Evolutionary conservation across 2,888 invertebrate species (phyloP), one percentile per base, ranked within the genome.

Genomic region (Tetrapedia diversipes): DNA sequence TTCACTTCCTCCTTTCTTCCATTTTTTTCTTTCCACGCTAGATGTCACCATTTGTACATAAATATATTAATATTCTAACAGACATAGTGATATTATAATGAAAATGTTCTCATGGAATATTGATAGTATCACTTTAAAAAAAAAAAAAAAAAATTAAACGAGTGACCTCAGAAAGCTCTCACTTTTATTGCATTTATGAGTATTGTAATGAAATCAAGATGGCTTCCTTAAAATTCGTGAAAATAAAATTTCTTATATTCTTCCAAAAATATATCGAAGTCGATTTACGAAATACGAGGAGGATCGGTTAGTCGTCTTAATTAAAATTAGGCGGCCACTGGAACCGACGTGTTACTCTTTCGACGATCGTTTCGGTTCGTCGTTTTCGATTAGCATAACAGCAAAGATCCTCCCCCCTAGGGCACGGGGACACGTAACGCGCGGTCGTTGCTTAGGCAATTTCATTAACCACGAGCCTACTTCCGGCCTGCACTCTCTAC

Each of bases 351-450:
- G 79, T 65, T 74, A 79, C 81, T 67, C 71, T 81, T 80, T 82
- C 82, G 71, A 65, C 59, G 65, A 79, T 79, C 81, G 67, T 79
- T 74, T 75, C 75, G 73, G 59, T 56, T 69, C 68, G 77, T 77
- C 69, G 74, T 71, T 24, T 70, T 1, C 70, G 69, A 86, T 86
- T 86, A 86, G 86, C 86, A 86, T 86, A 86, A 86, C 83, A 83
- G 79, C 80, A 76, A 83, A 83, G 83, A 82, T 77, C 77, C 77
- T 69, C 14, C 59, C 51, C 59, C 59, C 78, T 69, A 73, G 54
- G 59, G 68, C 57, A 64, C 69, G 60, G 57, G 51, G 76, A 53
- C 71, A 60, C 71, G 73, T 73, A 68, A 67, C 61, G 57, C 53
- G 68, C 66, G 68, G 29, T 67, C 76, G 72, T 81, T 83, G 76